Base-by-base conservation (phyloP, 2,113 vertebrate species). In the Varanus salvator region DNA sequence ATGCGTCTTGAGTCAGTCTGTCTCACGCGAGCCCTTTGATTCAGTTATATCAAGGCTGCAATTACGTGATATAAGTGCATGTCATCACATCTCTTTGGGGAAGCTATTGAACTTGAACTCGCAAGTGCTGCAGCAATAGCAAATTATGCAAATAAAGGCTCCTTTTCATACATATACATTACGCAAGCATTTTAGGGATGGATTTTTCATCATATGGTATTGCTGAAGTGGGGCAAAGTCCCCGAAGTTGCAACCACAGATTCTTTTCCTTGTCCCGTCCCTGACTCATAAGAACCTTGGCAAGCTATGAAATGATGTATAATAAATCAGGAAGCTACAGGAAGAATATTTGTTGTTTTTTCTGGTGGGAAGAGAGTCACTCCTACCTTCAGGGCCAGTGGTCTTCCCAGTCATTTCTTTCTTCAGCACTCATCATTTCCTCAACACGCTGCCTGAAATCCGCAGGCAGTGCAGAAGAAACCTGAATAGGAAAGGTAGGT, bases 131-230 rank as follows among this genome's bases (percentile, higher is more conserved):
- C 77, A 85, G 66, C n/a, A 71, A 1, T 87, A 90, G 85, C 87
- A 93, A 93, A 89, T 92, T 89, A 96, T 92, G 92, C 90, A 96
- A 94, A 95, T 92, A 81, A 92, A 84, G 27, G 74, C 29, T 81
- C 15, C 48, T 50, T 74, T 72, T 72, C n/a, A n/a, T 17, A n/a
- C 19, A 64, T 17, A 25, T 71, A 74, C 54, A 86, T 72, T 71
- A 34, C 31, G 52, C 23, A 86, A 89, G 54, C 54, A 14, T 19
- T 19, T 74, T 27, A 75, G 84, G 78, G 48, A 25, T 19, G 75
- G 27, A 38, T 17, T 50, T 7, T 31, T 89, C 69, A 57, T 83
- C 48, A 48, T 83, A 34, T 12, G 52, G 19, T 64, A 80, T 64
- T 52, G 27, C 12, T 69, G 57, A 54, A 57, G 8, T 71, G n/a